These are phyloP conservation scores for Drosophila macrospina DNA, from an alignment of 2,888 invertebrate species.

Conservation along the genomic window DNA sequence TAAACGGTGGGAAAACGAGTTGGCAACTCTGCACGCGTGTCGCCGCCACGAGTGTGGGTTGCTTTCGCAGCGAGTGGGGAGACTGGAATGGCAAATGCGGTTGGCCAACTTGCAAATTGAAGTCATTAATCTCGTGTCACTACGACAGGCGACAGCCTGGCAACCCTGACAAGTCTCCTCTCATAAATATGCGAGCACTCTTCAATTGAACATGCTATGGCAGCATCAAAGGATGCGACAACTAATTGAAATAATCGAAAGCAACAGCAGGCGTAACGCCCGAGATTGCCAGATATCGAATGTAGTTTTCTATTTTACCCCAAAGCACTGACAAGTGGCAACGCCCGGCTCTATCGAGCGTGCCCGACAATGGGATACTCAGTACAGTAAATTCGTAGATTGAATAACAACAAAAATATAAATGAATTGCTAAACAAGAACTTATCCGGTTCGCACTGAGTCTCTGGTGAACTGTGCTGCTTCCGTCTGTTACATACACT, in stretches of 20 bases:
- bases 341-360: background rate
- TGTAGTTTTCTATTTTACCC: slow-evolving; percentile 8
- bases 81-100: slow-evolving; percentile 41
- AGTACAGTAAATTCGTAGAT: too few relatives aligned
- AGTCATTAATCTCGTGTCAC: slow-evolving; percentile 50
- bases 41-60: slow-evolving; percentile 52
- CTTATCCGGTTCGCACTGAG: too few relatives aligned
- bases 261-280: slow-evolving; percentile 11
- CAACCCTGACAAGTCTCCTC: slow-evolving; percentile 21
- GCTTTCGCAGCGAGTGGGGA: slow-evolving; percentile 42
- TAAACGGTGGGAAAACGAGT: slow-evolving; percentile 79
- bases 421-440: too few relatives aligned
- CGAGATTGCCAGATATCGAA: slow-evolving; percentile 3
- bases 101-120: slow-evolving; percentile 51
- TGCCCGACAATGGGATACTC: background rate
- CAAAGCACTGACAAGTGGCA: slow-evolving; percentile 5
- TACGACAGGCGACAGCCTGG: slow-evolving; percentile 4
- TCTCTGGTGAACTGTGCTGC: background rate
- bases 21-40: slow-evolving; percentile 68
- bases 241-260: slow-evolving; percentile 40
- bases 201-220: slow-evolving; percentile 12
- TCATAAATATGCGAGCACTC: slow-evolving; percentile 20
- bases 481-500: background rate
- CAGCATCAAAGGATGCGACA: slow-evolving; percentile 37
- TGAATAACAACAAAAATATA: background rate